phyloP scores from a whole-genome alignment of 2,797 vertebrate genomes.

The Sebastiscus albofasciatus region DNA sequence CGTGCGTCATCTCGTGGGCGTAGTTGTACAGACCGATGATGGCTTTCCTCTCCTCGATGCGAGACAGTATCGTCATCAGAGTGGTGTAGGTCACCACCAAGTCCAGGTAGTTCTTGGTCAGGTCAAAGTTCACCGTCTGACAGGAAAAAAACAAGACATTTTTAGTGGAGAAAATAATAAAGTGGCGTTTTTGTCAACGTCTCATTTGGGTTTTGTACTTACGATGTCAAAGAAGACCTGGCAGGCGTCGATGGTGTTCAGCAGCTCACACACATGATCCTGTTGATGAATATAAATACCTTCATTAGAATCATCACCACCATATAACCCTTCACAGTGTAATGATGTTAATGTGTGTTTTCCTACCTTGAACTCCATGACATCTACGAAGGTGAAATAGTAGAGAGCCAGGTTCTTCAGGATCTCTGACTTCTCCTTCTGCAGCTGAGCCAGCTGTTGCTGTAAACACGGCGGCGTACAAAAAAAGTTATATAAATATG shows the following conservation, averaged over 20 bases:
- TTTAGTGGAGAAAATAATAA: neutral
- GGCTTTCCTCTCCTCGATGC: conserved; percentile 98
- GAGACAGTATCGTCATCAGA: conserved; percentile 96
- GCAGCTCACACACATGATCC: conserved; percentile 98
- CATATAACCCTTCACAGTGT: rapidly evolving
- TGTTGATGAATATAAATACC: conserved; percentile 53
- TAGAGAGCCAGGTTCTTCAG: conserved; percentile 98
- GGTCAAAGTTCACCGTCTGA: conserved; percentile 98
- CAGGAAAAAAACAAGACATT: conserved; percentile 1
- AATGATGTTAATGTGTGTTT: neutral
- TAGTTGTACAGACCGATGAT: conserved; percentile 99
- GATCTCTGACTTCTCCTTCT: conserved; percentile 99
- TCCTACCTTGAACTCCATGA: conserved; percentile 99
- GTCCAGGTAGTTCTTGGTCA: conserved; percentile 98
- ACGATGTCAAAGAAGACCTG: conserved; percentile 99
- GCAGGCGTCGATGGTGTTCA: conserved; percentile 97
- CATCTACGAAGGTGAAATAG: conserved; percentile 99
- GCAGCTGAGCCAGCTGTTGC: conserved; percentile 99
- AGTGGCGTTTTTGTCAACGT: neutral
- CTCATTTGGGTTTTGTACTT: conserved; percentile 63
- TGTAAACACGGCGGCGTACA: conserved; percentile 73
- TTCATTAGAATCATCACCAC: neutral
- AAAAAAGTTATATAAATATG: neutral
- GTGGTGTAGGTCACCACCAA: conserved; percentile 97
- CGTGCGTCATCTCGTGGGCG: conserved; percentile 98